A percentile compares a stretch with the other conserved stretches of the same genome.
Evolutionary conservation across 2,797 vertebrate species (phyloP).

Genomic region (Tolypeutes matacus): DNA sequence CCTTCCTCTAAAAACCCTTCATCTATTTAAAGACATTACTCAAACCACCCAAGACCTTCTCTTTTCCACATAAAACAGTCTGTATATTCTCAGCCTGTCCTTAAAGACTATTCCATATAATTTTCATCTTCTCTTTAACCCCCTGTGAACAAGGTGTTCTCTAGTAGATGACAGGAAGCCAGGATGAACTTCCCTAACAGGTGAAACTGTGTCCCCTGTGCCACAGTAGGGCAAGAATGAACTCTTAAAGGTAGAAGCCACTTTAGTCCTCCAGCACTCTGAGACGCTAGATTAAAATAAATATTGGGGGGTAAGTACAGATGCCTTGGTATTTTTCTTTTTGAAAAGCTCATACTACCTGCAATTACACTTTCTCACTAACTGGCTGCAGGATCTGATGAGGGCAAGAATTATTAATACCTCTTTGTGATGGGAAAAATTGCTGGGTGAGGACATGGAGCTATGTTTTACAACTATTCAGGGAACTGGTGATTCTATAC

Average conservation of each 20-base stretch:
- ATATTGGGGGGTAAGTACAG: background rate
- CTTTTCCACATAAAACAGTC: background rate
- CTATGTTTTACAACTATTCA: slow-evolving; percentile 27
- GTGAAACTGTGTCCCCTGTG: background rate
- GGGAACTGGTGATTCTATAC: background rate
- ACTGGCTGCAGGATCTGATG: background rate
- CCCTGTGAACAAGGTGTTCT: background rate
- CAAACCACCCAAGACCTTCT: background rate
- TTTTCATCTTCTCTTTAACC: background rate
- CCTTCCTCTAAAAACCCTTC: background rate
- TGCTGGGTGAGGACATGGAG: background rate
- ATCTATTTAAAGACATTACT: background rate
- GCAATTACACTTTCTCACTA: background rate
- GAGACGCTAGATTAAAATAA: slow-evolving; percentile 22
- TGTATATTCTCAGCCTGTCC: background rate
- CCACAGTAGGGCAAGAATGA: background rate
- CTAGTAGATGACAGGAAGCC: background rate
- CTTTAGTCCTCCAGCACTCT: background rate
- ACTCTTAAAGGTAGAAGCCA: background rate
- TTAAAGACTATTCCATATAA: background rate
- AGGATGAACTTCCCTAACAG: background rate
- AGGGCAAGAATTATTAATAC: background rate
- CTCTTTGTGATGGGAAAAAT: background rate
- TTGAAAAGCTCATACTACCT: slow-evolving; percentile 25
- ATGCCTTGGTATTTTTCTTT: background rate